phyloP scores from a whole-genome alignment of 2,888 invertebrate species.

The Acrocyrtus sp. region DNA sequence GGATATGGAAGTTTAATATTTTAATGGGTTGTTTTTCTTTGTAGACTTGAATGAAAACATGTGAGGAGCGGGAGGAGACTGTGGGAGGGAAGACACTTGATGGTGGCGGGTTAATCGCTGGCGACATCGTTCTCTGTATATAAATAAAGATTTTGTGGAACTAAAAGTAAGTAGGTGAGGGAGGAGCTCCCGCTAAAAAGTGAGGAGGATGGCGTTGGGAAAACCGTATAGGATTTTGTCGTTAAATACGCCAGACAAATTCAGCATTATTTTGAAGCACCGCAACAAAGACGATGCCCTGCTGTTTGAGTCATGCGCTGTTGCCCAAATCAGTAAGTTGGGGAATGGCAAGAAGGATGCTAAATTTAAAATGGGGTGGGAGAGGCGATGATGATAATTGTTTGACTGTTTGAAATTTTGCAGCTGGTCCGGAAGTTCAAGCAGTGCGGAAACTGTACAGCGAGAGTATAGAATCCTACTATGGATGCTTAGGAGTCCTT shows the following conservation, averaged over 20 bases:
- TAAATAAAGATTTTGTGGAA: too few species aligned
- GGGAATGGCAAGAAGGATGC: not conserved
- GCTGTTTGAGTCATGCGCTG: conserved; percentile 91
- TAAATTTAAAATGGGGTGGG: not conserved
- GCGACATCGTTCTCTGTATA: too few species aligned
- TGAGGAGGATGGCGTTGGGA: conserved; percentile 87
- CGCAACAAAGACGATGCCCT: conserved; percentile 86
- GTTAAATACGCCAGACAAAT: conserved; percentile 87
- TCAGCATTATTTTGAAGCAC: conserved; percentile 90
- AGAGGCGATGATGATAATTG: not conserved
- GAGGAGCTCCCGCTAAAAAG: too few species aligned
- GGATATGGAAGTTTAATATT: too few species aligned
- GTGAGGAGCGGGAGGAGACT: too few species aligned
- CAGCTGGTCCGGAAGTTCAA: conserved; percentile 87
- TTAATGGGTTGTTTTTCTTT: too few species aligned
- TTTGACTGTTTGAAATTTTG: conserved; percentile 62
- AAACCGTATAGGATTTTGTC: conserved; percentile 92
- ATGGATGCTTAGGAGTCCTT: conserved; percentile 92
- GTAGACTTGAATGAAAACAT: too few species aligned
- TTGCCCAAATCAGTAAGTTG: conserved; percentile 81
- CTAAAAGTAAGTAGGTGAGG: too few species aligned
- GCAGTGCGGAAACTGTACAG: conserved; percentile 88
- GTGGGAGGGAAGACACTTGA: too few species aligned
- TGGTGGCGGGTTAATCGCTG: too few species aligned
- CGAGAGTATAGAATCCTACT: conserved; percentile 91